Base-by-base conservation (phyloP, 2,888 invertebrate genomes). In the Quadriops clusia region DNA sequence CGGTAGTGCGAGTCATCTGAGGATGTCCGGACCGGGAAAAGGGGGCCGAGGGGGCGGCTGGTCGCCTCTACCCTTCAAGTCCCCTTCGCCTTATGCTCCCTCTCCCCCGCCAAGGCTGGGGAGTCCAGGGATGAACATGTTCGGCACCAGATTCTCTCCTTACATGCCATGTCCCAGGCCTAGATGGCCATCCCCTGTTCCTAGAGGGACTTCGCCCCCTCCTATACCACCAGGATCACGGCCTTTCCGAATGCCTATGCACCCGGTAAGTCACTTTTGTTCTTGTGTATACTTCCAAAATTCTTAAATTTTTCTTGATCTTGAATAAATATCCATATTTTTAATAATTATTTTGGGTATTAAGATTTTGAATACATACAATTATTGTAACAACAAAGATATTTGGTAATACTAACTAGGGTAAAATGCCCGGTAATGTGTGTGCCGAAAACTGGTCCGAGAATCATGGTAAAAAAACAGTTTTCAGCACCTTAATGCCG, bases 71-170 rank as follows among this genome's bases (percentile, higher is more conserved):
- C 71, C 76, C 48, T 82, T 75, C 58, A 73, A 81, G 17, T 76
- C 82, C 17, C 74, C 77, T 8, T 81, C 82, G 18, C 81, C 83
- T 27, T 82, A 80, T 68, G 72, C 74, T 5, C 76, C 79, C 2
- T 76, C 79, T 43, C 78, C 81, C 1, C 77, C 78, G n/a, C 78
- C 77, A 37, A 72, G 77, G 46, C 71, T 76, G 27, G 55, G 57
- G 25, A 58, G 60, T 31, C 61, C 61, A 30, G 56, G 50, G 39
- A 51, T 43, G 44, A 51, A 49, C 50, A 61, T 56, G 56, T 63
- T 56, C 58, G 67, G 49, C 50, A 63, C 50, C 45, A 60, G 50
- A 41, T n/a, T n/a, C n/a, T 63, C 67, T 4, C 64, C 65, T 1
- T 63, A 61, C 40, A 67, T 75, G 50, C 72, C 80, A 50, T 68